phyloP scores from a whole-genome alignment of 2,113 vertebrate genomes.

The Caranx melampygus region DNA sequence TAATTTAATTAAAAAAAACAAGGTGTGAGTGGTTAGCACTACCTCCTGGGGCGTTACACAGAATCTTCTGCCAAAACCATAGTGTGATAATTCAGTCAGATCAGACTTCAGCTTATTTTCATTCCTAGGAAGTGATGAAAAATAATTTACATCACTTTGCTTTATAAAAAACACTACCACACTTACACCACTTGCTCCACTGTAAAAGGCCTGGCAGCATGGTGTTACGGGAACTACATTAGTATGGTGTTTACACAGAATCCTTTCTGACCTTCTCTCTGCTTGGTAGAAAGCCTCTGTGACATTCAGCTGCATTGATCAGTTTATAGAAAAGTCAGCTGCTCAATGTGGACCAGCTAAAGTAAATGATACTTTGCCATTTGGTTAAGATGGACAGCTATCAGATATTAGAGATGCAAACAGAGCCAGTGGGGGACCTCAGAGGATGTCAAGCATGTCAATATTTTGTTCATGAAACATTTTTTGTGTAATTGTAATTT shows the following conservation, averaged over 20 bases:
- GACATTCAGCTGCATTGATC: conserved; percentile 76
- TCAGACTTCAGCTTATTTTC: neutral
- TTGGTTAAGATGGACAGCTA: conserved; percentile 5
- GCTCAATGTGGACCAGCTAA: conserved; percentile 11
- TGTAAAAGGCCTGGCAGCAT: conserved; percentile 14
- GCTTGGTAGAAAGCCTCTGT: conserved; percentile 64
- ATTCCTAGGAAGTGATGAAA: no score
- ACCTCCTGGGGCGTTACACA: neutral
- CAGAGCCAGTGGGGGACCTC: neutral
- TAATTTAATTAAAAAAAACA: neutral
- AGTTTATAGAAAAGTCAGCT: conserved; percentile 52
- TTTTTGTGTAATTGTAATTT: no score
- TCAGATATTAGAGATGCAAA: conserved; percentile 9
- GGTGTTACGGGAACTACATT: conserved; percentile 19
- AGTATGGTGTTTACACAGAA: conserved; percentile 62
- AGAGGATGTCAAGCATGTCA: no score
- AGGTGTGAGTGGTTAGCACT: neutral
- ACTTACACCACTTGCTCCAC: neutral
- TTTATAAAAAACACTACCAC: conserved; percentile 10
- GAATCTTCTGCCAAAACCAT: neutral
- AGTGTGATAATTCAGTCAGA: neutral
- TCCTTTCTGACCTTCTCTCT: conserved; percentile 72
- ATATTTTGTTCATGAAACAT: no score
- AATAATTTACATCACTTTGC: neutral
- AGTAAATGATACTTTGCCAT: conserved; percentile 37